These are phyloP conservation scores for Pediacus dermestoides DNA, from an alignment of 2,888 invertebrate genomes.

Conservation along the genomic window DNA sequence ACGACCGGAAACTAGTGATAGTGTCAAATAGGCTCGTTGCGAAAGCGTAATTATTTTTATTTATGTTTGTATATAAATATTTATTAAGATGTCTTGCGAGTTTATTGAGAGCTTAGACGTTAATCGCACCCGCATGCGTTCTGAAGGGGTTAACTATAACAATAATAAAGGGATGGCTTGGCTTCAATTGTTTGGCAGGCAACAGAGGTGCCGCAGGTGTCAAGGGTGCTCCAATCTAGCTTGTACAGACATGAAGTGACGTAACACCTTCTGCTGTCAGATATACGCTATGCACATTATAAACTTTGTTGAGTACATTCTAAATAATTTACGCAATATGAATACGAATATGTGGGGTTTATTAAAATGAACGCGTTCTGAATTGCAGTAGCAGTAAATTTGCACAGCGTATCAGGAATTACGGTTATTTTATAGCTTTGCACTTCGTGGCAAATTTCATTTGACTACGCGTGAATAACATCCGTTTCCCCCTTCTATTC, in stretches of 20 bases:
- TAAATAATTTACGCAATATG: conserved; percentile 47
- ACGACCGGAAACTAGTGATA: no score
- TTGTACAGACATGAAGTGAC: conserved; percentile 38
- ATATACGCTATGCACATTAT: conserved; percentile 44
- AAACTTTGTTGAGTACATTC: conserved; percentile 47
- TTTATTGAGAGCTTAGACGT: no score
- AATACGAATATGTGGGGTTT: conserved; percentile 41
- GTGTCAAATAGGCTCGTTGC: no score
- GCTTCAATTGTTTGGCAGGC: conserved; percentile 25
- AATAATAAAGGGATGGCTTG: conserved; percentile 26
- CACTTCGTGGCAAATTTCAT: conserved; percentile 39
- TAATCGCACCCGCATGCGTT: no score
- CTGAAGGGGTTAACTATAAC: conserved; percentile 30
- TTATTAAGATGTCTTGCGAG: no score
- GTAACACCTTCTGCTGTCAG: conserved; percentile 44
- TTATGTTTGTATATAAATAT: no score
- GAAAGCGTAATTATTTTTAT: no score
- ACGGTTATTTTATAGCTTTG: conserved; percentile 46
- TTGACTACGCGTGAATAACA: conserved; percentile 36
- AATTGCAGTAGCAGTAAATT: conserved; percentile 41
- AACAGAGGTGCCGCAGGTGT: conserved; percentile 43
- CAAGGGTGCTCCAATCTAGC: conserved; percentile 43
- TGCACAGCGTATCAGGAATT: conserved; percentile 44
- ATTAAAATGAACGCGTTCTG: conserved; percentile 38
- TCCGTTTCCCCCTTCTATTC: conserved; percentile 6